Base-by-base conservation (phyloP, 2,113 vertebrate species). In the Mungos mungo region DNA sequence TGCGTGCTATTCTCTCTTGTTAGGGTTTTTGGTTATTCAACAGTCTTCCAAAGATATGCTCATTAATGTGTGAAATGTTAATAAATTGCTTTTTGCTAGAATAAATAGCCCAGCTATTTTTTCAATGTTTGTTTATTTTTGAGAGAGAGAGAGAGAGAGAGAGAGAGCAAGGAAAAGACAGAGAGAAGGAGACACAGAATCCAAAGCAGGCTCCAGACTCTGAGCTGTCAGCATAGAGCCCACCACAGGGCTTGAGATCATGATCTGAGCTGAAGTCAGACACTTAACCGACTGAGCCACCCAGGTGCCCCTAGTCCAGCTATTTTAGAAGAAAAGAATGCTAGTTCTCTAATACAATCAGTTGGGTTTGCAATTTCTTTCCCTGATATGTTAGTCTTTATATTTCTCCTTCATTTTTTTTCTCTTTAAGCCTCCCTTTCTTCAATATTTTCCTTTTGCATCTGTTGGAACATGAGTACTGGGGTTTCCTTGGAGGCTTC, bases 401-500 rank as follows among this genome's bases (percentile, higher is more conserved):
- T 85, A 52, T 33, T 89, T 88, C 3, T 15, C 72, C 35, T 90
- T 68, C 11, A 15, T 23, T 68, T n/a, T 41, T 2, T 8, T 38
- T 38, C 18, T 45, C 21, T 19, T 65, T 25, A 60, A 72, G 33
- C 4, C 52, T 93, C 25, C 2, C 9, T 88, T 93, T 92, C 50
- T 80, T 91, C 9, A 13, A 8, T 80, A 81, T 93, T 95, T 93
- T 82, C 38, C 69, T 88, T 76, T 89, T 93, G 54, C 23, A 31
- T 80, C 68, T 90, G 18, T 79, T 25, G 18, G 50, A 76, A 84
- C 11, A 74, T 86, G 80, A 91, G 69, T 83, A 66, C 47, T 63
- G 63, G 74, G 27, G n/a, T 94, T 95, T 93, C 91, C 79, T 95
- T 88, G 52, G 88, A 93, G 71, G 95, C 47, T 41, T 87, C 84